Conservation (phyloP, 2,797 vertebrate genomes). For the Rhinatrema bivittatum region DNA sequence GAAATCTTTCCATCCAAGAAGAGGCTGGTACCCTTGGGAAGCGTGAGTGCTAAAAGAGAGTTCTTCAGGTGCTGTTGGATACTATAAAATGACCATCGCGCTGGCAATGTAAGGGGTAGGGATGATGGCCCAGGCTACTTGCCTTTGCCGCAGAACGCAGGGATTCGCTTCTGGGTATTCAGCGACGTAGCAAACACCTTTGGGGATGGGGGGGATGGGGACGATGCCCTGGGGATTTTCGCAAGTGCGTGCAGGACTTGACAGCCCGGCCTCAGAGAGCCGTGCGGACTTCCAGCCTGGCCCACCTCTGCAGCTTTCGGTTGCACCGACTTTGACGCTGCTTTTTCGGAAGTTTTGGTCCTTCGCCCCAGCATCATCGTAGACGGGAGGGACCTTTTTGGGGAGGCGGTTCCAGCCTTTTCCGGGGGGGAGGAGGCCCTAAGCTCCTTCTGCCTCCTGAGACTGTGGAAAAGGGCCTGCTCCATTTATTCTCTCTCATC, state of each 20-base stretch:
- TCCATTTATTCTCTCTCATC: no score
- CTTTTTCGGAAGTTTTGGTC: constrained; percentile 44
- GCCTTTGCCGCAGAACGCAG: no score
- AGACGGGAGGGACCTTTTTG: neutral
- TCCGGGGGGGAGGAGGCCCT: fast-evolving
- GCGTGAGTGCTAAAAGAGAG: no score
- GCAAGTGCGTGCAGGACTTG: constrained; percentile 72
- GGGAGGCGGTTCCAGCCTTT: neutral
- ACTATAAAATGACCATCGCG: no score
- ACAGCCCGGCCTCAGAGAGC: constrained; percentile 55
- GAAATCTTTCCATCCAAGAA: neutral
- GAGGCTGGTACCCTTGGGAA: neutral
- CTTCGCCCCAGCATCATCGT: neutral
- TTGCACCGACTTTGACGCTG: constrained; percentile 48
- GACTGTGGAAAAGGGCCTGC: neutral
- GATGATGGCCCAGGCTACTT: no score
- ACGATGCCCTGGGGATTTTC: constrained; percentile 65
- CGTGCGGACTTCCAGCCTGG: no score
- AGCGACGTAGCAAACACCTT: constrained; percentile 8
- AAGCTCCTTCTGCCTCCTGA: fast-evolving
- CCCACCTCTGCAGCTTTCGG: constrained; percentile 70
- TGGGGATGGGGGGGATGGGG: constrained; percentile 69
- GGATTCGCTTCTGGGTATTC: neutral
- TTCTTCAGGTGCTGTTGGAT: constrained; percentile 28
- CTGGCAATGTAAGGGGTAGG: no score